These are phyloP conservation scores for Lophochroa leadbeateri DNA, from an alignment of 2,113 vertebrate genomes.

Conservation along the genomic window DNA sequence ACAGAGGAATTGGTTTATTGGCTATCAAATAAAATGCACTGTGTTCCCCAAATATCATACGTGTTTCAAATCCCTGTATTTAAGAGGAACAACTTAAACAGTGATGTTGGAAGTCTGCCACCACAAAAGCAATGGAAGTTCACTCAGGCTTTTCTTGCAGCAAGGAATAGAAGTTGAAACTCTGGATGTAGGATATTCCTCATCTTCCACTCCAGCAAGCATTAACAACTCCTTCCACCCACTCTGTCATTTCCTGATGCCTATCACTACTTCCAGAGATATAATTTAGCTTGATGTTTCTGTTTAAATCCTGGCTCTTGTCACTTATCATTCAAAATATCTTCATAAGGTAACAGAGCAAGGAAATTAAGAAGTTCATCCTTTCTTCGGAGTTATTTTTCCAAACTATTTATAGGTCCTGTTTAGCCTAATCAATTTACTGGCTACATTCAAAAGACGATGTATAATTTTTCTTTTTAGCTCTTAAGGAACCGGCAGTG, in stretches of 20 bases:
- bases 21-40: neutral
- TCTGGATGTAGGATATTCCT: neutral
- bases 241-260: conserved; percentile 24
- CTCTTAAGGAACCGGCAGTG: neutral
- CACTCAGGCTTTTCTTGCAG: neutral
- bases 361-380: neutral
- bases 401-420: neutral
- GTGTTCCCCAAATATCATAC: neutral
- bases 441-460: neutral
- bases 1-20: neutral
- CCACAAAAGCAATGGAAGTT: neutral
- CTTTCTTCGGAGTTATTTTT: conserved; percentile 5
- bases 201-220: conserved; percentile 2
- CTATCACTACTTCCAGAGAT: conserved; percentile 6
- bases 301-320: conserved; percentile 24
- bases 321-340: conserved; percentile 5
- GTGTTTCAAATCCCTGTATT: neutral
- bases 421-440: neutral
- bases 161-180: neutral
- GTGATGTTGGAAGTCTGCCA: neutral
- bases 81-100: neutral
- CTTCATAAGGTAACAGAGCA: conserved; percentile 5
- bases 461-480: neutral
- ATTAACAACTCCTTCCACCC: neutral
- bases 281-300: conserved; percentile 26